Evolutionary conservation across 2,797 vertebrate genomes (phyloP), one percentile per base, ranked within the genome.

Genomic region (Ibycter americanus): DNA sequence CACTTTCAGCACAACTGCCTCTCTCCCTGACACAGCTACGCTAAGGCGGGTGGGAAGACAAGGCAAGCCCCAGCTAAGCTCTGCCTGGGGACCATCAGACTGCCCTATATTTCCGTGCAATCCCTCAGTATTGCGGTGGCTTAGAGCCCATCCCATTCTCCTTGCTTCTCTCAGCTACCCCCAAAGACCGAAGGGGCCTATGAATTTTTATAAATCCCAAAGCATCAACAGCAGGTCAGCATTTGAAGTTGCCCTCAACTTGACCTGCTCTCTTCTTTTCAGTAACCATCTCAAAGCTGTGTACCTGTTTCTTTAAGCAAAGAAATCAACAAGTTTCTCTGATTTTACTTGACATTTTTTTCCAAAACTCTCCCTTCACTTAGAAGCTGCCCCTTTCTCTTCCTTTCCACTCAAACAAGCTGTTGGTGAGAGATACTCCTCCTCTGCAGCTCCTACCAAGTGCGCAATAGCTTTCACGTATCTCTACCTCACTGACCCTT

Each of bases 401-500:
- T 76, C 56, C 32, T n/a, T 89, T 96, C 52, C 42, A 66, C n/a
- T 93, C 38, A 90, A 61, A 82, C 34, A 56, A 83, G n/a, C 20
- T 2, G 3, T 49, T 4, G 8, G 68, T 51, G 78, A 92, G 78
- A 73, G 74, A 86, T 40, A 65, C 31, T 94, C 27, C 56, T 74
- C 38, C 82, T 85, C 72, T 92, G 76, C 46, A 83, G 82, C 38
- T 83, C 36, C 86, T 59, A 62, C 79, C 51, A 88, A 80, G 62
- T 42, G 54, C 3, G 11, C 73, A 89, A 89, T 29, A 93, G 83
- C 58, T 87, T 96, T 89, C 49, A 70, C 26, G 1, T 83, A 85
- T 80, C 93, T 94, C 83, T 86, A 92, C 79, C 92, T 93, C 90
- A 34, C 78, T 72, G 82, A 92, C 72, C 84, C 74, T 95, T 92